Base-by-base conservation (phyloP, 2,797 vertebrate species). In the Sebastes cheni region DNA sequence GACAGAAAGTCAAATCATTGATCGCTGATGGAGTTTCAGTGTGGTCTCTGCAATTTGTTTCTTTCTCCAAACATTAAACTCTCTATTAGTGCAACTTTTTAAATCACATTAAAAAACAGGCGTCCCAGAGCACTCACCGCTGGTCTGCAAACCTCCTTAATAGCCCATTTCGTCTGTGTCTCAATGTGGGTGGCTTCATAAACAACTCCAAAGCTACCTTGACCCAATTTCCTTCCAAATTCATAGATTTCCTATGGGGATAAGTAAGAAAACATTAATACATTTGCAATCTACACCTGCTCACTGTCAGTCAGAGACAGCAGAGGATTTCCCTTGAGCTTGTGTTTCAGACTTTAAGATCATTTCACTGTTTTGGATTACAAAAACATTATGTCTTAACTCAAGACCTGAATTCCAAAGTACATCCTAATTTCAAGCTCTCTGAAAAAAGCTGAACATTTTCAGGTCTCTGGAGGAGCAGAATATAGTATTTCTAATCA, bases 171-270 rank as follows among this genome's bases (percentile, higher is more conserved):
- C 83, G 92, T 95, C 71, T 92, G 88, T 1, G 94, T 96, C 89
- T 96, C 84, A 77, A 92, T 95, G 80, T 97, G 93, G 42, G 91
- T 97, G 72, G 94, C 96, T 96, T 97, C 96, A 86, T 95, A 93
- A 89, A 97, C 97, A 72, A 96, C 93, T 79, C 96, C 97, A 88
- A 97, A 97, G 89, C 93, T 96, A 84, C 96, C 96, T 92, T 96
- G 94, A 91, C 96, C 97, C 92, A 98, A 58, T 93, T 96, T 95
- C 86, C 77, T 95, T 90, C 95, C 96, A 91, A 97, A 97, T 54
- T 83, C 87, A 93, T 96, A 97, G 79, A 97, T 94, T 92, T 95
- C 86, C 96, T 97, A 30, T 52, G 79, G 81, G 90, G 78, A 88
- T 79, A 80, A 84, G 73, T 78, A 71, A 89, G 77, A 82, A 83